Conservation (phyloP, 2,888 invertebrate genomes). For the Pedicia rivosa region DNA sequence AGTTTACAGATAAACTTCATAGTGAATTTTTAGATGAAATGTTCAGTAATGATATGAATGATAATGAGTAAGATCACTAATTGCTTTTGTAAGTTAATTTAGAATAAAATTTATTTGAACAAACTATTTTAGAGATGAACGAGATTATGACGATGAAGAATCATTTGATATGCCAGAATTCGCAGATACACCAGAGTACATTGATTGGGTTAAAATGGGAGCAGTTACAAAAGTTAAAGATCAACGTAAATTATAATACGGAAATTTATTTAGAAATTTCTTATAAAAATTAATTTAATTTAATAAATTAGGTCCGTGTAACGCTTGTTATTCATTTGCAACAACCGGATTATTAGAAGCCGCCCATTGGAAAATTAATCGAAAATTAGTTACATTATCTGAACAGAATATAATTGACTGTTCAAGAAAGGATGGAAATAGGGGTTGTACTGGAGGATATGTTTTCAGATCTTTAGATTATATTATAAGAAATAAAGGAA, state of each 20-base stretch:
- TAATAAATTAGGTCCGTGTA: too few species aligned
- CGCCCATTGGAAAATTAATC: conserved; percentile 3
- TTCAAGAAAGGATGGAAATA: conserved; percentile 57
- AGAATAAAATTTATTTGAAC: too few species aligned
- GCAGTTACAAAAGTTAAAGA: conserved; percentile 8
- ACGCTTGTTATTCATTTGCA: conserved; percentile 11
- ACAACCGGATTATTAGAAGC: conserved; percentile 10
- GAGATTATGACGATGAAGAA: too few species aligned
- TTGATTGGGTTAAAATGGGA: conserved; percentile 6
- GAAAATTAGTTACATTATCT: conserved; percentile 28
- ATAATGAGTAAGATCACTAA: too few species aligned
- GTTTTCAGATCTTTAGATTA: conserved; percentile 62
- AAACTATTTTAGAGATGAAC: too few species aligned
- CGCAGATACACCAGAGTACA: conserved; percentile 1
- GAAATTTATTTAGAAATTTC: too few species aligned
- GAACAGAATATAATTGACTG: conserved; percentile 81
- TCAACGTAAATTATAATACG: conserved; percentile 9
- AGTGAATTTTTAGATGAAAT: too few species aligned
- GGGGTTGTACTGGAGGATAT: conserved; percentile 67
- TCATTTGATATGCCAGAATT: too few species aligned
- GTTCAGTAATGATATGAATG: too few species aligned
- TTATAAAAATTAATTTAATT: too few species aligned
- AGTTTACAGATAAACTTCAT: too few species aligned
- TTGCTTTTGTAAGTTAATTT: too few species aligned
- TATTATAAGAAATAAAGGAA: conserved; percentile 56